A percentile compares a stretch with the other conserved stretches of the same genome.
These are phyloP conservation scores for Zeuzera pyrina DNA, from an alignment of 2,888 invertebrate species.

Conservation along the genomic window DNA sequence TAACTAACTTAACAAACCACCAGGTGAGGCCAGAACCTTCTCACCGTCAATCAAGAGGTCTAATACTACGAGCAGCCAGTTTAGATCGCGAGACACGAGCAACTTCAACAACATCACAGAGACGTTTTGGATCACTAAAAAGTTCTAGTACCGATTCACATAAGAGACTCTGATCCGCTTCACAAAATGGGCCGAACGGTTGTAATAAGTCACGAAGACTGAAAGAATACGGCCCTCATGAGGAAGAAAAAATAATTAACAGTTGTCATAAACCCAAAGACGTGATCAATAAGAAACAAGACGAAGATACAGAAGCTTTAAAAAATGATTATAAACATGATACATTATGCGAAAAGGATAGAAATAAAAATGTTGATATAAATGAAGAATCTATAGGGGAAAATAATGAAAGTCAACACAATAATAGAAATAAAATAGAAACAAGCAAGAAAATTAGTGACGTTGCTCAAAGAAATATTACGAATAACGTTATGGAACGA, in stretches of 20 bases:
- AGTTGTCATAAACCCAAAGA: too few relatives aligned
- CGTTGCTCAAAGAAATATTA: background rate
- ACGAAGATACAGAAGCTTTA: background rate
- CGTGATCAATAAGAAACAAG: background rate
- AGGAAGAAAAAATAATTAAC: too few relatives aligned
- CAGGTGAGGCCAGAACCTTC: constrained; percentile 40
- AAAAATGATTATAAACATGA: too few relatives aligned
- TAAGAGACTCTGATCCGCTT: constrained; percentile 65
- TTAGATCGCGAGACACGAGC: constrained; percentile 51
- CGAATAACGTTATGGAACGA: background rate
- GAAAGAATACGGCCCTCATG: too few relatives aligned
- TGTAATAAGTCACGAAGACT: background rate
- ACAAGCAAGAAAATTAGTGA: background rate
- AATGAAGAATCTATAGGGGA: background rate
- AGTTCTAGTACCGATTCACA: constrained; percentile 57
- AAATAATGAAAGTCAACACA: background rate
- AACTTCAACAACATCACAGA: constrained; percentile 26
- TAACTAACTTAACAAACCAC: too few relatives aligned
- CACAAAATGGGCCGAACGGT: constrained; percentile 27
- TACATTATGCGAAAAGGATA: background rate
- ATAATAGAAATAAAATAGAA: too few relatives aligned
- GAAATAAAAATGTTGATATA: background rate
- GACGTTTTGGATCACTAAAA: constrained; percentile 52
- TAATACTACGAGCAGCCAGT: constrained; percentile 62
- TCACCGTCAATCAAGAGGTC: constrained; percentile 46